These are phyloP conservation scores for Aplodontia rufa DNA, from an alignment of 2,113 vertebrate species.

Conservation along the genomic window DNA sequence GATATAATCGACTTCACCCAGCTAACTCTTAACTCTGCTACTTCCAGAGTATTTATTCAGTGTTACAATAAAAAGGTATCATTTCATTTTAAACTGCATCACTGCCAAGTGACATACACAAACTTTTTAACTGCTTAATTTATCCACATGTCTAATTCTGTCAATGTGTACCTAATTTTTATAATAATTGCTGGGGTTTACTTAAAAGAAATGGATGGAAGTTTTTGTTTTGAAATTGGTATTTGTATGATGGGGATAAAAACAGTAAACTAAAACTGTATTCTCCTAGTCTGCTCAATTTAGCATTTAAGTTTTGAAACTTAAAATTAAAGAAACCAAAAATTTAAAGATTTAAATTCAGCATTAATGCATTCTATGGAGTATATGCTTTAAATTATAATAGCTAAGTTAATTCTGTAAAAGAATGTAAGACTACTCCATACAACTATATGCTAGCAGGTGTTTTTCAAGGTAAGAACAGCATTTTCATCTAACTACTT, in stretches of 20 bases:
- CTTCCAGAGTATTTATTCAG: not conserved
- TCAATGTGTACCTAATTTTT: not conserved
- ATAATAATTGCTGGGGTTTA: not conserved
- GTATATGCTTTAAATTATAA: slow-evolving; percentile 9
- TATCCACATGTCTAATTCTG: not conserved
- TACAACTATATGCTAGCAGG: not conserved
- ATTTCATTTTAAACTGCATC: not conserved
- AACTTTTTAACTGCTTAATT: not conserved
- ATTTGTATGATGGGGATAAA: not conserved
- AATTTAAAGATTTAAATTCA: slow-evolving; percentile 29
- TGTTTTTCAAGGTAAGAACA: slow-evolving; percentile 4
- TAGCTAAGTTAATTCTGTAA: slow-evolving; percentile 5
- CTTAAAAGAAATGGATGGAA: not conserved
- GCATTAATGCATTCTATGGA: not conserved
- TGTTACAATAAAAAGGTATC: too few relatives aligned
- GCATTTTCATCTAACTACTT: not conserved
- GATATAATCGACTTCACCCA: not conserved
- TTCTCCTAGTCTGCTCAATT: not conserved
- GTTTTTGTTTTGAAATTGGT: not conserved
- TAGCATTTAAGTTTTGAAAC: not conserved
- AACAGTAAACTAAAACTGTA: not conserved
- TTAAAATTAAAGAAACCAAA: not conserved
- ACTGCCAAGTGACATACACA: not conserved
- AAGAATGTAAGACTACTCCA: not conserved
- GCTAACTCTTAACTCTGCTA: not conserved